Conservation (phyloP, 2,113 vertebrate species). For the Epinephelus moara region DNA sequence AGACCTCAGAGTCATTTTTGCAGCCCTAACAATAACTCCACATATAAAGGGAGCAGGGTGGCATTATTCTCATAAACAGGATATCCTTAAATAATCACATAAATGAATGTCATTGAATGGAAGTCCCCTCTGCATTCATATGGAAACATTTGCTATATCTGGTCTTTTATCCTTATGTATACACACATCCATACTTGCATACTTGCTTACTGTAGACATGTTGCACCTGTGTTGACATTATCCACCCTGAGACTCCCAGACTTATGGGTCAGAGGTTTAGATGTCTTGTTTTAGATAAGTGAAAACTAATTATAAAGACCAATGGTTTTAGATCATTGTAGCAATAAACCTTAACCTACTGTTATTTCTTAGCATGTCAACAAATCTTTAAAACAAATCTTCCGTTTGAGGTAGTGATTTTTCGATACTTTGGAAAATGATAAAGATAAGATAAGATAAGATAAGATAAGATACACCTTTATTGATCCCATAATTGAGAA, state of each 20-base stretch:
- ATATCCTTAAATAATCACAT: slow-evolving; percentile 42
- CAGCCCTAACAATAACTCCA: neutral
- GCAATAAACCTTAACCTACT: neutral
- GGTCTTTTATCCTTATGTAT: neutral
- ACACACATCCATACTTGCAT: slow-evolving; percentile 27
- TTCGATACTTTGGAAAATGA: neutral
- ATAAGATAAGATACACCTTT: too few relatives aligned
- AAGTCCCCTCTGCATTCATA: slow-evolving; percentile 16
- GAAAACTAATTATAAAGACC: neutral
- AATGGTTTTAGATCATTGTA: neutral
- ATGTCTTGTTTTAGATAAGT: neutral
- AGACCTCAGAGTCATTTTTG: neutral
- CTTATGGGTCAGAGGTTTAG: neutral
- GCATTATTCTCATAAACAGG: slow-evolving; percentile 14
- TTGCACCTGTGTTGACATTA: slow-evolving; percentile 58
- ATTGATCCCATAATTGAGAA: too few relatives aligned
- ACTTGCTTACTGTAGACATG: slow-evolving; percentile 11
- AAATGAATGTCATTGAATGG: slow-evolving; percentile 21
- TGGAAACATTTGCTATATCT: slow-evolving; percentile 3
- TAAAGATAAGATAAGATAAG: too few relatives aligned
- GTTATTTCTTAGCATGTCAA: neutral
- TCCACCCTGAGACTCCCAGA: neutral
- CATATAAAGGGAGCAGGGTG: neutral
- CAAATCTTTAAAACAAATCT: neutral
- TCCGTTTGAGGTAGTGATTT: neutral